phyloP scores from a whole-genome alignment of 2,113 vertebrate genomes.

The Brachirus orientalis region DNA sequence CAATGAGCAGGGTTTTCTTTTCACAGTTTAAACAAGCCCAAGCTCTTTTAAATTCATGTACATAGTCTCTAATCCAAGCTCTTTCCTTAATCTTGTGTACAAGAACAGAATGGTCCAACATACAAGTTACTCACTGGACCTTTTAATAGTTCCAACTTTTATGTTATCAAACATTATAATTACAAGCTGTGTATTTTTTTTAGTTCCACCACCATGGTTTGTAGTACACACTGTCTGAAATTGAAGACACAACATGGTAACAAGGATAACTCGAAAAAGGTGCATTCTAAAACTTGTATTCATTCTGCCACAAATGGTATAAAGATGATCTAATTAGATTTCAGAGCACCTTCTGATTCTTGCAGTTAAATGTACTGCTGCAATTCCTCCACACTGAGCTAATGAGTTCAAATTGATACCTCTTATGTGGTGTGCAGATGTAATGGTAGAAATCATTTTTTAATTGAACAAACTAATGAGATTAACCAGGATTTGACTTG shows the following conservation, averaged over 20 bases:
- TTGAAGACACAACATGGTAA: neutral
- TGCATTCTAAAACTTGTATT: neutral
- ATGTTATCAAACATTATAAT: too few species aligned
- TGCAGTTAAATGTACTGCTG: neutral
- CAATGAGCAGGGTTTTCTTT: neutral
- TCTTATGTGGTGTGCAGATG: neutral
- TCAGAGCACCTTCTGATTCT: neutral
- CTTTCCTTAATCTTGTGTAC: too few species aligned
- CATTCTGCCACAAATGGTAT: neutral
- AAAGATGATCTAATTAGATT: neutral
- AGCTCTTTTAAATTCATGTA: too few species aligned
- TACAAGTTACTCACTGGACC: too few species aligned
- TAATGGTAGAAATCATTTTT: neutral
- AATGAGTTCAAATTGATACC: neutral
- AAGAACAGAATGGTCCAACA: too few species aligned
- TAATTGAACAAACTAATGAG: neutral
- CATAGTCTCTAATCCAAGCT: too few species aligned
- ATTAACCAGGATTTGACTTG: neutral
- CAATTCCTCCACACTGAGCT: neutral
- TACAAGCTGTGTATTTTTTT: too few species aligned
- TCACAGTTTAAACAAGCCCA: neutral
- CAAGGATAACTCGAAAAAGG: neutral
- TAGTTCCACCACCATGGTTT: too few species aligned
- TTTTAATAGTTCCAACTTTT: too few species aligned
- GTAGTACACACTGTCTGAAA: too few species aligned